A percentile compares a stretch with the other conserved stretches of the same genome.
Conservation (phyloP, 2,888 invertebrate genomes). For the Cyrtodaria siliqua region DNA sequence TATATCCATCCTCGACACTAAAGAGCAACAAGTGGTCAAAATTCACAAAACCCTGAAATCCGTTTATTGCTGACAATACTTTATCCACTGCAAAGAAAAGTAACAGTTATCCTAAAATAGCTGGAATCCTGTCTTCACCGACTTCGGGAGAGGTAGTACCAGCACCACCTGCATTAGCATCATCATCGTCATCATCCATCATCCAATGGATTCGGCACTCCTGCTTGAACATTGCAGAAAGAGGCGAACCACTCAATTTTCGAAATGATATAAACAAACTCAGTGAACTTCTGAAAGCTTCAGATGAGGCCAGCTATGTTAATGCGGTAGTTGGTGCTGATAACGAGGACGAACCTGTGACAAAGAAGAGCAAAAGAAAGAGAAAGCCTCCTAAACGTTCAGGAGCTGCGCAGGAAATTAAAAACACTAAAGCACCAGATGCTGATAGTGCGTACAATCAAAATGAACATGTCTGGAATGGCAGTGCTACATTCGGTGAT, state of each 20-base stretch:
- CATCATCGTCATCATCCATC: too few relatives aligned
- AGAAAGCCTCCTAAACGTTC: constrained; percentile 31
- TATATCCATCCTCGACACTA: constrained; percentile 60
- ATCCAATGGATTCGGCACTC: too few relatives aligned
- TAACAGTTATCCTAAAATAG: constrained; percentile 17
- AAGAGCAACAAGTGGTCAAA: constrained; percentile 70
- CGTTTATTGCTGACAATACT: constrained; percentile 19
- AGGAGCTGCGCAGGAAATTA: neutral
- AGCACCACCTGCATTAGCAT: neutral
- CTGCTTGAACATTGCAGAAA: too few relatives aligned
- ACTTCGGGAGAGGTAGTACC: neutral
- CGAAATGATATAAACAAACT: constrained; percentile 41
- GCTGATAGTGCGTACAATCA: neutral
- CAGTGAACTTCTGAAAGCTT: constrained; percentile 36
- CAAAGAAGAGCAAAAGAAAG: constrained; percentile 40
- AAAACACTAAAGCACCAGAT: neutral
- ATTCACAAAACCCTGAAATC: constrained; percentile 65
- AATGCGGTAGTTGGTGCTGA: neutral
- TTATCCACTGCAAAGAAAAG: neutral
- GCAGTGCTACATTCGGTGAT: neutral
- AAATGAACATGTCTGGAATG: neutral
- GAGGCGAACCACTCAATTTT: constrained; percentile 9
- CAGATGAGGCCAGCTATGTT: constrained; percentile 18
- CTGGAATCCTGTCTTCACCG: constrained; percentile 11
- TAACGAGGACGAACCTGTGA: neutral